A percentile compares a stretch with the other conserved stretches of the same genome.
Conservation (phyloP, 1,140 invertebrate genomes). For the Drosophila obscura region DNA sequence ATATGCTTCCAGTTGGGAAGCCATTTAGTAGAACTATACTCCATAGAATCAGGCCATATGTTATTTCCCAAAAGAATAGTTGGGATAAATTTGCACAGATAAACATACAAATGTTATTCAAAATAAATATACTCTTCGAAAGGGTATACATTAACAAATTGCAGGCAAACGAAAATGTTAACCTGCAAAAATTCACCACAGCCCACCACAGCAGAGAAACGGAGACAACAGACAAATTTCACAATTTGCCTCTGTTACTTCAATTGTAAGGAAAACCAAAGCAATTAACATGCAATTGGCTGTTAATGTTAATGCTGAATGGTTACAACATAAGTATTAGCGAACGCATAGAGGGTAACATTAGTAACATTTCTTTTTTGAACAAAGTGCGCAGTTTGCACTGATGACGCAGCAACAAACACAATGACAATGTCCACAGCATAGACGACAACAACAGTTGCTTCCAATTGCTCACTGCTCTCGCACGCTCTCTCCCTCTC, state of each 20-base stretch:
- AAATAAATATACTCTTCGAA: slow-evolving; percentile 7
- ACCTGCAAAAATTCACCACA: slow-evolving; percentile 68
- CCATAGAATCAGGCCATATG: not conserved
- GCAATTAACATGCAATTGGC: slow-evolving; percentile 29
- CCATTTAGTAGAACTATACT: not conserved
- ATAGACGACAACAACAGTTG: slow-evolving; percentile 44
- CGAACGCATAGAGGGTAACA: slow-evolving; percentile 54
- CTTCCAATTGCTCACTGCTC: slow-evolving; percentile 21
- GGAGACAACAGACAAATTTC: slow-evolving; percentile 35
- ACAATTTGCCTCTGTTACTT: slow-evolving; percentile 43
- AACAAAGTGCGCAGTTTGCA: slow-evolving; percentile 77
- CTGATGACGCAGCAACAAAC: slow-evolving; percentile 78
- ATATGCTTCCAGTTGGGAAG: not conserved
- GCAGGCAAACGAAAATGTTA: slow-evolving; percentile 56
- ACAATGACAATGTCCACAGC: slow-evolving; percentile 54
- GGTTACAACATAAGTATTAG: slow-evolving; percentile 31
- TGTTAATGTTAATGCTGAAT: slow-evolving; percentile 12
- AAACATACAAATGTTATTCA: slow-evolving; percentile 13
- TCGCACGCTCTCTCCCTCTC: slow-evolving; percentile 32
- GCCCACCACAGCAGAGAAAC: slow-evolving; percentile 3
- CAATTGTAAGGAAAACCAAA: slow-evolving; percentile 29
- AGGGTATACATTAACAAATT: slow-evolving; percentile 45
- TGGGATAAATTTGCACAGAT: not conserved
- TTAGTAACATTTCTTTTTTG: slow-evolving; percentile 43
- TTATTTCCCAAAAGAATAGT: slow-evolving; percentile 11